These are phyloP conservation scores for Glyphotaelius pellucidus DNA, from an alignment of 2,888 invertebrate genomes.

Conservation along the genomic window DNA sequence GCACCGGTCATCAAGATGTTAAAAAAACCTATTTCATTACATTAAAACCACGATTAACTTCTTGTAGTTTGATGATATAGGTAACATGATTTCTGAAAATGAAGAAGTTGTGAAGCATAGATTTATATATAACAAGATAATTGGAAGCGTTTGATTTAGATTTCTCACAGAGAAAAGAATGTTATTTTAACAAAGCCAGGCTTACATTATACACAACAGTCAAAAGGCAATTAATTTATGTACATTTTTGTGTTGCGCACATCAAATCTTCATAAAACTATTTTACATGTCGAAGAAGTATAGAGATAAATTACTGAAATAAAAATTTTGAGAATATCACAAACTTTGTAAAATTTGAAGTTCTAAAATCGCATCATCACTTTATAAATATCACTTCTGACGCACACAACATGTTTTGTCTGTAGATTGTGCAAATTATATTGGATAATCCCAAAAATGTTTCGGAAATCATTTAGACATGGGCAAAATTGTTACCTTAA, in stretches of 20 bases:
- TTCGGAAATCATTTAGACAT: neutral
- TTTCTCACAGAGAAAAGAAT: neutral
- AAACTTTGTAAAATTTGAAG: neutral
- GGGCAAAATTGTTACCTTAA: slow-evolving; percentile 82
- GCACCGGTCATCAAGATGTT: neutral
- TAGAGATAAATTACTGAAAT: neutral
- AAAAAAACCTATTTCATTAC: neutral
- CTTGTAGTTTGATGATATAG: neutral
- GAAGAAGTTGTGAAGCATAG: neutral
- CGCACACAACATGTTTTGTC: neutral
- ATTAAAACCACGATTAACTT: neutral
- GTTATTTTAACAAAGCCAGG: slow-evolving; percentile 27
- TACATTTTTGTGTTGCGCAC: neutral
- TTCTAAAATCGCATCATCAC: neutral
- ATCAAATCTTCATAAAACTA: neutral
- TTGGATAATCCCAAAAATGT: neutral
- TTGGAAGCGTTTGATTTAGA: neutral
- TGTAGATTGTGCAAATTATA: neutral
- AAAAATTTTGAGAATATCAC: neutral
- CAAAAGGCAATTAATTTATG: slow-evolving; percentile 2
- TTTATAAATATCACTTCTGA: neutral
- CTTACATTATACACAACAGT: slow-evolving; percentile 2
- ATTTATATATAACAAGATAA: neutral
- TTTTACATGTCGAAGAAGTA: neutral
- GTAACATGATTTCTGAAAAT: neutral